phyloP scores from a whole-genome alignment of 2,113 vertebrate genomes.

The Micronycteris hirsuta region DNA sequence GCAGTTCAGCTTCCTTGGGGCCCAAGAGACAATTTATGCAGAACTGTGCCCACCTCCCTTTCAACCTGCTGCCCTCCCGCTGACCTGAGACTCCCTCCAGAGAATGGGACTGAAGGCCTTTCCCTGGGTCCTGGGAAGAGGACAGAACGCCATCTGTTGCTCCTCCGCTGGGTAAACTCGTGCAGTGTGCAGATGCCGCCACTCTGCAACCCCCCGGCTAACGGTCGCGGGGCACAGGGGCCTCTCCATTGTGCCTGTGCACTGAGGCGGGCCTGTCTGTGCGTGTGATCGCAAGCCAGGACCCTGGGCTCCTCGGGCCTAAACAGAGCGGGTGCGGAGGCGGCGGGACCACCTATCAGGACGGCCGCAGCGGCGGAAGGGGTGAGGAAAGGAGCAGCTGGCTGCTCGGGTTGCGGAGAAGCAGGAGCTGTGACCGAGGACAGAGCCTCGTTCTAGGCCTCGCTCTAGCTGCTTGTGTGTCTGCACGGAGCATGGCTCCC shows the following conservation, averaged over 20 bases:
- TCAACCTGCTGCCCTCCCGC: neutral
- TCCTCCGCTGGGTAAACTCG: neutral
- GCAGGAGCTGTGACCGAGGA: neutral
- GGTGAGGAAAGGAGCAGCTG: neutral
- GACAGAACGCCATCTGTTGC: conserved; percentile 71
- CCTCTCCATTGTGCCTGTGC: conserved; percentile 65
- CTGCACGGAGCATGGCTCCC: neutral
- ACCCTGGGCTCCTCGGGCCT: neutral
- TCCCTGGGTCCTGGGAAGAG: conserved; percentile 40
- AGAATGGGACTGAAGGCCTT: conserved; percentile 20
- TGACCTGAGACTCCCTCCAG: conserved; percentile 6
- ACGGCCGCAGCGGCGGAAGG: neutral
- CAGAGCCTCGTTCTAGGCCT: neutral
- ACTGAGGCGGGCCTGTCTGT: conserved; percentile 19
- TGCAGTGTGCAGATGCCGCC: neutral
- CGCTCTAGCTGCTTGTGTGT: neutral
- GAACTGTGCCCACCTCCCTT: neutral
- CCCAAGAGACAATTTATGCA: neutral
- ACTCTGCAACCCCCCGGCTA: neutral
- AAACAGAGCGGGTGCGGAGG: neutral
- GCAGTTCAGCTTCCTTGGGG: neutral
- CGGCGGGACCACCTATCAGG: neutral
- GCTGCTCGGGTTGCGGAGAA: neutral
- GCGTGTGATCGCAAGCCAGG: neutral
- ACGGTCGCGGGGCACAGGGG: neutral